Conservation (phyloP, 2,888 invertebrate genomes). For the Mantis religiosa region DNA sequence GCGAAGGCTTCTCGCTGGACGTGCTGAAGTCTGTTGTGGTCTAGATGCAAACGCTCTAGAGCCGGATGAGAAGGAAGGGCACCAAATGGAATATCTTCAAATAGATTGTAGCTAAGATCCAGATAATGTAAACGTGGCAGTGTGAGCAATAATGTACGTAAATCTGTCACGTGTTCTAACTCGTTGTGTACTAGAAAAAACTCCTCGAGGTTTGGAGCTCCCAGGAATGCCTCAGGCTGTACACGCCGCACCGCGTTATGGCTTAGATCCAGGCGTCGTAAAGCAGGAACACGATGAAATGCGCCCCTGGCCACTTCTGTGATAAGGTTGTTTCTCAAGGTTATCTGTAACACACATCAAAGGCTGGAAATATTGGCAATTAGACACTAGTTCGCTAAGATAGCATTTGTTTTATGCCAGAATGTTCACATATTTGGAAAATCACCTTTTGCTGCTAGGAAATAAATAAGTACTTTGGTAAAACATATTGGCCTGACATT, state of each 20-base stretch:
- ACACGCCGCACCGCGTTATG: conserved; percentile 71
- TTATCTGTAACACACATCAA: conserved; percentile 32
- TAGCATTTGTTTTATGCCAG: no score
- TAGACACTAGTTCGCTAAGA: no score
- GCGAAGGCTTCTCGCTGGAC: conserved; percentile 77
- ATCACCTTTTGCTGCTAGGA: no score
- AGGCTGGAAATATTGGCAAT: neutral
- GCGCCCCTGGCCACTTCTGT: conserved; percentile 74
- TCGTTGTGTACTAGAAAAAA: conserved; percentile 72
- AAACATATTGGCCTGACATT: no score
- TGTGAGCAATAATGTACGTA: conserved; percentile 70
- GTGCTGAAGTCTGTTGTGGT: conserved; percentile 69
- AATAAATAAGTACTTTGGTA: no score
- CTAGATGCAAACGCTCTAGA: conserved; percentile 74
- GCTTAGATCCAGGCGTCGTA: conserved; percentile 70
- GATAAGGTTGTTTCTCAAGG: conserved; percentile 68
- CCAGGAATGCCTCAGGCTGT: conserved; percentile 77
- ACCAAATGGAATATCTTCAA: conserved; percentile 74
- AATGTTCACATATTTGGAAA: no score
- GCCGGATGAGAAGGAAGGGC: conserved; percentile 74
- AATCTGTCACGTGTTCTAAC: conserved; percentile 68
- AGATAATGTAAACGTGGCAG: conserved; percentile 72
- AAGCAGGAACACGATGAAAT: conserved; percentile 70
- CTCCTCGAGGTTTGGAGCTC: conserved; percentile 67
- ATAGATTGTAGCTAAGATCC: conserved; percentile 72